Evolutionary conservation across 2,888 invertebrate species (phyloP), one percentile per base, ranked within the genome.

Genomic region (Barypeithes pellucidus): DNA sequence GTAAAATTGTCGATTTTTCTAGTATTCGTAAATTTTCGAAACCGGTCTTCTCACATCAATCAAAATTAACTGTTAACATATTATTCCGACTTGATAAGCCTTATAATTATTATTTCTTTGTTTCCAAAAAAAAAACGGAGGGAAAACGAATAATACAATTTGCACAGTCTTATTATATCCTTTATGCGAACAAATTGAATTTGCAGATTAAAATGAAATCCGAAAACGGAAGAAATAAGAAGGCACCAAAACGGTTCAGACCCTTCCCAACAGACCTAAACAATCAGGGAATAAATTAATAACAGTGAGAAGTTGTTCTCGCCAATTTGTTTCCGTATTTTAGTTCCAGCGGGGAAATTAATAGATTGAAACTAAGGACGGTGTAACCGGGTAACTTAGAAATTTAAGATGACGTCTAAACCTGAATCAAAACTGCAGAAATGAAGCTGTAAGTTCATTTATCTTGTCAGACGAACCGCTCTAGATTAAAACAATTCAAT

Each of bases 261-360:
- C 14, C 16, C 22, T 33, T 36, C 36, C 20, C 43, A 63, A 50
- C 45, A 63, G 47, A 63, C 36, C 36, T 50, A 63, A 63, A 45
- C 50, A 63, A 63, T 63, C 50, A 45, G 3, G 63, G 20, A 22
- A 47, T 63, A 47, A 63, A 63, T 63, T 63, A 63, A 63, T 63
- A 16, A 33, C 2, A 33, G 11, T 50, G 11, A 20, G 47, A 50
- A 18, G 20, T 24, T 20, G 50, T 36, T 63, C 16, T 63, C 36
- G 29, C 9, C 63, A 63, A 50, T 63, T 63, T 50, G 29, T 18
- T 50, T 36, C 20, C 16, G 63, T 33, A 14, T 36, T 18, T 47
- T 47, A 18, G 50, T 50, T 22, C 12, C 18, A 18, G 14, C 14
- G 24, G 14, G 20, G 20, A 47, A 18, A 18, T n/a, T n/a, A 20